A percentile compares a stretch with the other conserved stretches of the same genome.
Conservation (phyloP, 2,113 vertebrate genomes). For the Equus quagga region DNA sequence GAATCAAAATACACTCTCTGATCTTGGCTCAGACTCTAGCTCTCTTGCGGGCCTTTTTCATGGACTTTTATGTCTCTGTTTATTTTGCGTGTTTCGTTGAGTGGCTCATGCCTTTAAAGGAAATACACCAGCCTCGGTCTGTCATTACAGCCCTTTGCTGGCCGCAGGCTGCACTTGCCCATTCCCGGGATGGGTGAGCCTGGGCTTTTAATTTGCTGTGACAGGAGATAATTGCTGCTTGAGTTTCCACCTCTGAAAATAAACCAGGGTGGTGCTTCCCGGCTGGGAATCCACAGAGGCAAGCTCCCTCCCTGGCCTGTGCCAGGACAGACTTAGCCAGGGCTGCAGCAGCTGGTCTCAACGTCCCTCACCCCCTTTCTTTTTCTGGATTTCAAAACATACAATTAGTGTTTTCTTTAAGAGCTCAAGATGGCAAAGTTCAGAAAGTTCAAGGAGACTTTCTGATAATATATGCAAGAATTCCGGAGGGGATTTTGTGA, state of each 20-base stretch:
- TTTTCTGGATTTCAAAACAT: conserved; percentile 80
- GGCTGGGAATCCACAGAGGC: conserved; percentile 69
- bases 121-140: conserved; percentile 76
- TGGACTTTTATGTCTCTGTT: conserved; percentile 86
- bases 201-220: conserved; percentile 84
- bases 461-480: conserved; percentile 65
- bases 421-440: conserved; percentile 31
- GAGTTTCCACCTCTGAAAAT: conserved; percentile 86
- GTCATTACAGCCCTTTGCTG: conserved; percentile 83
- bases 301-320: conserved; percentile 66
- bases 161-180: conserved; percentile 64
- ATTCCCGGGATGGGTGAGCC: conserved; percentile 64
- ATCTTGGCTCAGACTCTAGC: conserved; percentile 20
- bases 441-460: conserved; percentile 70
- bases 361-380: conserved; percentile 46
- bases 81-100: conserved; percentile 79
- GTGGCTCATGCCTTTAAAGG: conserved; percentile 84
- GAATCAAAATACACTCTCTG: conserved; percentile 76
- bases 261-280: conserved; percentile 85
- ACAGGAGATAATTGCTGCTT: conserved; percentile 85
- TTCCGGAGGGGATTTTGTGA: neutral
- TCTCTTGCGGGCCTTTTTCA: conserved; percentile 69
- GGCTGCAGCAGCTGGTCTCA: conserved; percentile 52
- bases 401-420: conserved; percentile 85
- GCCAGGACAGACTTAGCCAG: conserved; percentile 5